phyloP scores from a whole-genome alignment of 2,797 vertebrate genomes.

The Valencia hispanica region DNA sequence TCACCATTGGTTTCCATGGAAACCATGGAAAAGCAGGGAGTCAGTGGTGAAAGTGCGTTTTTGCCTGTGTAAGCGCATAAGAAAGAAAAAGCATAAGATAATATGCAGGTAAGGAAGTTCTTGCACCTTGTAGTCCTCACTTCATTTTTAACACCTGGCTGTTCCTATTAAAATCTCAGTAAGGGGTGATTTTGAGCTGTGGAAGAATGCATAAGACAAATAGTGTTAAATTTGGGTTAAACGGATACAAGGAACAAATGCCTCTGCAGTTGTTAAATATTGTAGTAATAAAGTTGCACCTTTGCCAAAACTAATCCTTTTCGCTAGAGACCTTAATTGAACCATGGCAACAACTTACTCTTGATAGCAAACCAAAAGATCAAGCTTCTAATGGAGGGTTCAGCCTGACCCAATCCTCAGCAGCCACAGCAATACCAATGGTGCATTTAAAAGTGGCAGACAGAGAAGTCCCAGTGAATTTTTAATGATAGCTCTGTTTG shows the following conservation, averaged over 20 bases:
- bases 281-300: conserved; percentile 21
- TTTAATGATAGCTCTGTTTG: conserved; percentile 77
- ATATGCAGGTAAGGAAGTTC: conserved; percentile 60
- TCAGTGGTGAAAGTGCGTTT: conserved; percentile 33
- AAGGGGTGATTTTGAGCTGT: conserved; percentile 26
- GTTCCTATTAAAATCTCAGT: conserved; percentile 47
- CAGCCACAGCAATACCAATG: conserved; percentile 56
- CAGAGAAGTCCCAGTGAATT: conserved; percentile 72
- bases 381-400: conserved; percentile 52
- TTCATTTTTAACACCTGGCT: conserved; percentile 59
- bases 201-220: conserved; percentile 18
- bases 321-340: conserved; percentile 14
- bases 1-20: conserved; percentile 81
- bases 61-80: conserved; percentile 15
- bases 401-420: conserved; percentile 50
- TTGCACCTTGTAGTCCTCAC: conserved; percentile 53
- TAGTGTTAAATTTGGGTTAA: not conserved
- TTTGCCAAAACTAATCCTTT: conserved; percentile 14
- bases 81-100: conserved; percentile 24
- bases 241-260: not conserved
- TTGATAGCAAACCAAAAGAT: conserved; percentile 66
- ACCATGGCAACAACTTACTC: conserved; percentile 35
- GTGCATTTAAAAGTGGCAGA: conserved; percentile 75
- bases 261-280: not conserved
- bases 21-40: conserved; percentile 74